Percentiles rank a stretch among this genome's conserved stretches.
These are phyloP conservation scores for Mohoua ochrocephala DNA, from an alignment of 2,113 vertebrate genomes.

Conservation along the genomic window DNA sequence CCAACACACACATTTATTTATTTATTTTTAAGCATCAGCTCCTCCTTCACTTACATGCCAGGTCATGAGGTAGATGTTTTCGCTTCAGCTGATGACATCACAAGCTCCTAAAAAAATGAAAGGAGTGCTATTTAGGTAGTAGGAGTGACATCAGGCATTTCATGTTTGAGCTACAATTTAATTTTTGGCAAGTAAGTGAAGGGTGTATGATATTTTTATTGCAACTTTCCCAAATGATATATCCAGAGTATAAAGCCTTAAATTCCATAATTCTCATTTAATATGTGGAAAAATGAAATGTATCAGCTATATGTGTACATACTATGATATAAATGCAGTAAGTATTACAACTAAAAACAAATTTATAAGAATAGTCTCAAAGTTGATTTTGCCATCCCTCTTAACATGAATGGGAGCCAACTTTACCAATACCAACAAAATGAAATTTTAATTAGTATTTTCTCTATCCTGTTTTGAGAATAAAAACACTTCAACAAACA, in stretches of 20 bases:
- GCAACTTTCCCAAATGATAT: neutral
- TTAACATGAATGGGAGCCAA: neutral
- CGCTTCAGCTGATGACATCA: constrained; percentile 59
- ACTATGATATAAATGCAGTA: neutral
- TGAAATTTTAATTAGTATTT: neutral
- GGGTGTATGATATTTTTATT: neutral
- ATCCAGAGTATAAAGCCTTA: neutral
- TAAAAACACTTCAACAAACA: neutral
- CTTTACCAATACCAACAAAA: neutral
- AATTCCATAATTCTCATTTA: neutral
- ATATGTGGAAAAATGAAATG: neutral
- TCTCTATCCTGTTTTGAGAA: neutral
- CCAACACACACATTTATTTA: neutral
- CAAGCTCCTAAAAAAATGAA: constrained; percentile 65
- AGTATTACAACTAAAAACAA: neutral
- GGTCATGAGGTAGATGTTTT: constrained; percentile 56
- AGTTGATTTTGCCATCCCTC: neutral
- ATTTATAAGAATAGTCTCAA: neutral
- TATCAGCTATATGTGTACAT: neutral
- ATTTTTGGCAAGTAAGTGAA: constrained; percentile 57
- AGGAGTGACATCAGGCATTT: constrained; percentile 28
- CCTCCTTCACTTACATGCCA: constrained; percentile 65
- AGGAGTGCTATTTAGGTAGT: constrained; percentile 51
- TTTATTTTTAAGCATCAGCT: neutral
- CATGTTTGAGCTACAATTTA: neutral